phyloP scores from a whole-genome alignment of 37 sponge, comb jelly and placozoan species.

The Beroe forskalii region DNA sequence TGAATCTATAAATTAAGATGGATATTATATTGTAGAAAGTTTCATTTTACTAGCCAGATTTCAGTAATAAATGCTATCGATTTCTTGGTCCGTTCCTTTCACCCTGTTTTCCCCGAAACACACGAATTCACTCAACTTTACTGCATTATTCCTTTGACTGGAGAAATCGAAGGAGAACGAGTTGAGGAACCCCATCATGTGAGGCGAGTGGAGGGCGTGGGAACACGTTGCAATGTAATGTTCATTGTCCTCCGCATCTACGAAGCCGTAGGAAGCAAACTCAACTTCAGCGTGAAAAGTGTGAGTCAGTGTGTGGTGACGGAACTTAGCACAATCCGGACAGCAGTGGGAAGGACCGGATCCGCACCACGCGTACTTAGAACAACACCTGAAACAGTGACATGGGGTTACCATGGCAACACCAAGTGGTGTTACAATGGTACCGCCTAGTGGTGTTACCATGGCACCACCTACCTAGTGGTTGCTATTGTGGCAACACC shows the following conservation, averaged over 20 bases:
- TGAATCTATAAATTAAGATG: no score
- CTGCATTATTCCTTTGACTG: not conserved
- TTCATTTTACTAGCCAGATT: no score
- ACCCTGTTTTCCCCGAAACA: not conserved
- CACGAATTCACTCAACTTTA: not conserved
- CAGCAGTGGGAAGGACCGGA: not conserved
- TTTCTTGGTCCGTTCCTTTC: not conserved
- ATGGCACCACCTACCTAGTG: no score
- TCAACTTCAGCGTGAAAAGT: not conserved
- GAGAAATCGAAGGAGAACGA: not conserved
- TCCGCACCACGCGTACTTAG: not conserved
- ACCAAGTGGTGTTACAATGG: no score
- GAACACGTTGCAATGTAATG: not conserved
- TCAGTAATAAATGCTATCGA: no score
- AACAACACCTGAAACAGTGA: constrained; percentile 55
- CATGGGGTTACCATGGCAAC: no score
- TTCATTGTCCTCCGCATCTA: not conserved
- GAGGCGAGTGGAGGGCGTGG: not conserved
- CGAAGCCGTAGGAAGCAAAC: not conserved
- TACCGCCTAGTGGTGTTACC: no score
- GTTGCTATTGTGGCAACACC: no score
- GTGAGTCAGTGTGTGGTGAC: not conserved
- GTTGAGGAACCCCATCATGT: not conserved
- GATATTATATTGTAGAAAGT: no score
- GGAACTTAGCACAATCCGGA: not conserved